Evolutionary conservation across 2,888 invertebrate genomes (phyloP), one percentile per base, ranked within the genome.

Genomic region (Cordylochernes scorpioides): DNA sequence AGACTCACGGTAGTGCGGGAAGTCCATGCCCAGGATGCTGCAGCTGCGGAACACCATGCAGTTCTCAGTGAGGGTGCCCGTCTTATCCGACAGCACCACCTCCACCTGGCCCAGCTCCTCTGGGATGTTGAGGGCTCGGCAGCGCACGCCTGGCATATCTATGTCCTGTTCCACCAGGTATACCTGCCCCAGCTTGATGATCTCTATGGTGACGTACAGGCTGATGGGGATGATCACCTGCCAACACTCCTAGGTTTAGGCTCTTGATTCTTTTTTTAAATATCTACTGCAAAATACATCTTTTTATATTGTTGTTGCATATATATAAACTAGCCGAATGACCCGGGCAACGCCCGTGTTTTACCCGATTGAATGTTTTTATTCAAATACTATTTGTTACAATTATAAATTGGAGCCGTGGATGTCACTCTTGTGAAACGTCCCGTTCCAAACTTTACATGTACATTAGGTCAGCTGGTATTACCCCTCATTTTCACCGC

Each of bases 51-150:
- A 94, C 47, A 86, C 65, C 91, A 94, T 94, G 38, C 80, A 72
- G 53, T 94, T 94, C 55, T 91, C 88, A 1, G 94, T 94, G 32
- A 94, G 58, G 2, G 94, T 94, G 5, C 94, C 94, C 2, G 94
- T 94, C 58, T 94, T 94, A 53, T 94, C 94, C 7, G 80, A 82
- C 57, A 94, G 91, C 39, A 94, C 65, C 48, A 91, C 88, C 47
- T 80, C 72, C 27, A 77, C 63, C 59, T 94, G 91, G 2, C 94
- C 94, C 43, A 94, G 62, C 55, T 94, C 91, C 54, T 94, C 91
- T 0, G 88, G 84, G 39, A 94, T 88, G 52, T 94, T 91, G 48
- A 86, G 63, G 24, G 88, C 86, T 22, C 86, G 68, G 51, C 88
- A 94, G 54, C 84, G 72, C 31, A 74, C 66, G 41, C 67, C 61